Evolutionary conservation across 2,113 vertebrate species (phyloP).

Genomic region (Mormyrus lacerda): DNA sequence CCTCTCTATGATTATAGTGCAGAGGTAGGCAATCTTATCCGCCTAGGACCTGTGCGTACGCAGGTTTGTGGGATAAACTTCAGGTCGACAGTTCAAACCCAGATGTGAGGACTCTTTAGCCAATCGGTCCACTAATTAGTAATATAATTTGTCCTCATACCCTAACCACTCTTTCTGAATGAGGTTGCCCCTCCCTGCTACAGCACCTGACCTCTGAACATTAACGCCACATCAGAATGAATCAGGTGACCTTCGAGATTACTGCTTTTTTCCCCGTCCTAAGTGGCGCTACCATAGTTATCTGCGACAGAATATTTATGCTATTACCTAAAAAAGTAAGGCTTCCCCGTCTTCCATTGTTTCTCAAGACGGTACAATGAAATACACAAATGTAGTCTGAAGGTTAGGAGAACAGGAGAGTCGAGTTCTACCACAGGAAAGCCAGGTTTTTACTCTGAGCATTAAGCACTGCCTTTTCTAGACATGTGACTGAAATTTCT

Average conservation of each 20-base stretch:
- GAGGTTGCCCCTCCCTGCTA: neutral
- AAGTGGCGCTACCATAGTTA: neutral
- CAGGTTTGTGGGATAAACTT: neutral
- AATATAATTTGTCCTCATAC: neutral
- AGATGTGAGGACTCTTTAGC: neutral
- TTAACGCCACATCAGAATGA: neutral
- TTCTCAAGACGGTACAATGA: neutral
- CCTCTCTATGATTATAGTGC: neutral
- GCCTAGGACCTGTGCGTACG: neutral
- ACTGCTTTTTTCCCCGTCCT: neutral
- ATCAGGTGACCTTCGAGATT: neutral
- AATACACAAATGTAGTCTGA: neutral
- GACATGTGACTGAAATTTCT: neutral
- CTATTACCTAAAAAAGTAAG: neutral
- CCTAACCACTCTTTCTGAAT: neutral
- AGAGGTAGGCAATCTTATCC: neutral
- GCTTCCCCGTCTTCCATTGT: neutral
- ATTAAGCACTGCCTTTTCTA: neutral
- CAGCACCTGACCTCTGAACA: neutral
- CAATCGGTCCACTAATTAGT: neutral
- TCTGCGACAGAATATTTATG: neutral
- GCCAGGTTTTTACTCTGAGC: neutral
- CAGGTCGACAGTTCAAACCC: neutral
- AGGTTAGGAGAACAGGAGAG: neutral
- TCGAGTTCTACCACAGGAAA: neutral